Conservation (phyloP, 2,888 invertebrate species). For the Cantharis nigra region DNA sequence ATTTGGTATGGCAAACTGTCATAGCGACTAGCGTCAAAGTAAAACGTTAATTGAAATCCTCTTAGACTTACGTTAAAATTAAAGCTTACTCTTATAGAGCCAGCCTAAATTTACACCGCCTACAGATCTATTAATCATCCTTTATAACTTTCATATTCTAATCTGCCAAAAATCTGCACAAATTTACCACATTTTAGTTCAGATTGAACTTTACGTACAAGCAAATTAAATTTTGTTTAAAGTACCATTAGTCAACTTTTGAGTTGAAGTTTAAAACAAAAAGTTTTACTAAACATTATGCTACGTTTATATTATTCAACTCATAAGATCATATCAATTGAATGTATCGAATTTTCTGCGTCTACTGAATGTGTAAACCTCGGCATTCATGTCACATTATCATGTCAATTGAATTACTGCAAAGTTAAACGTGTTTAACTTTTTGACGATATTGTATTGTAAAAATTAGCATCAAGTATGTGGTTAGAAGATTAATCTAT, state of each 20-base stretch:
- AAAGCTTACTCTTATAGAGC: slow-evolving; percentile 2
- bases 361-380: too few species aligned
- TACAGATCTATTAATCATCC: background rate
- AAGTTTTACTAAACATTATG: background rate
- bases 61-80: slow-evolving; percentile 19
- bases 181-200: background rate
- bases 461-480: too few species aligned
- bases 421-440: too few species aligned
- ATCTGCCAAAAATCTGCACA: background rate
- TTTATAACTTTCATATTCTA: background rate
- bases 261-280: background rate
- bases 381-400: too few species aligned
- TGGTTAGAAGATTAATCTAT: too few species aligned
- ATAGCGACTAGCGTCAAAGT: slow-evolving; percentile 24
- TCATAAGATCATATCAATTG: too few species aligned
- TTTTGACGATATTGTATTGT: too few species aligned
- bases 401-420: too few species aligned
- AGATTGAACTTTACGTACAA: background rate
- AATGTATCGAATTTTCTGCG: too few species aligned
- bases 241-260: background rate
- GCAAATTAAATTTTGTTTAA: background rate
- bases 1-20: slow-evolving; percentile 24
- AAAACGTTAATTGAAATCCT: slow-evolving; percentile 25
- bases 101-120: background rate
- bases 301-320: too few species aligned